A percentile compares a stretch with the other conserved stretches of the same genome.
Conservation (phyloP, 2,113 vertebrate genomes). For the Tupaia tana region DNA sequence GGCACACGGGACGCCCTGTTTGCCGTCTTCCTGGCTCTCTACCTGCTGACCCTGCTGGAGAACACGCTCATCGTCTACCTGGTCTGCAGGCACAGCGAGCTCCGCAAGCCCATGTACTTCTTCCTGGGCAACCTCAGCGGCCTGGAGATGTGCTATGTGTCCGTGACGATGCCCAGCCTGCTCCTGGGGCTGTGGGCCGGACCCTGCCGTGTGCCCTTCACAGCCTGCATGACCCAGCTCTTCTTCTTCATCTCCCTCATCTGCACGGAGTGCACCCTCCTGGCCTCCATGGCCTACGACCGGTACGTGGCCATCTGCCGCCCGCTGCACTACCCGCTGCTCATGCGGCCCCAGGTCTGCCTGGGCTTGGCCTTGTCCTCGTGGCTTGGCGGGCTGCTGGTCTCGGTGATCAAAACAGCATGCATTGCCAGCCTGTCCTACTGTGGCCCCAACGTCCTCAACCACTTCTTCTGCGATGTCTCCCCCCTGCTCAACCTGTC, state of each 20-base stretch:
- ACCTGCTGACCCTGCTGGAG: slow-evolving; percentile 63
- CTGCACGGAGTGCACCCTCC: slow-evolving; percentile 65
- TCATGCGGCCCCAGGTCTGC: slow-evolving; percentile 69
- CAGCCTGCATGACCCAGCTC: slow-evolving; percentile 74
- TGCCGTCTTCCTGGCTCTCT: slow-evolving; percentile 9
- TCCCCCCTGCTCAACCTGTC: slow-evolving; percentile 76
- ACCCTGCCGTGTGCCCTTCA: slow-evolving; percentile 45
- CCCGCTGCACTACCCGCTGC: slow-evolving; percentile 62
- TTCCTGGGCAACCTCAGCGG: slow-evolving; percentile 76
- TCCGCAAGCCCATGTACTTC: slow-evolving; percentile 78
- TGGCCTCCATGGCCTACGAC: slow-evolving; percentile 77
- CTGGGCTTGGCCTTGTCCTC: slow-evolving; percentile 45
- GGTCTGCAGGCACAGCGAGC: neutral
- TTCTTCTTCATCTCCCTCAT: slow-evolving; percentile 76
- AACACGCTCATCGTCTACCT: slow-evolving; percentile 61
- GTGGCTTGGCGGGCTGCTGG: slow-evolving; percentile 68
- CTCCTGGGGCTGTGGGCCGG: slow-evolving; percentile 42
- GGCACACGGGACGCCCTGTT: slow-evolving; percentile 1
- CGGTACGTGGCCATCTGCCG: slow-evolving; percentile 66
- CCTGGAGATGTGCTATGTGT: slow-evolving; percentile 73
- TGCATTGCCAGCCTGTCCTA: slow-evolving; percentile 70
- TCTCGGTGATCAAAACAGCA: slow-evolving; percentile 28
- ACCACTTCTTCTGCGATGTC: slow-evolving; percentile 79
- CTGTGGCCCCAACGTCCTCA: slow-evolving; percentile 75
- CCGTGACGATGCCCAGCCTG: slow-evolving; percentile 66